A percentile compares a stretch with the other conserved stretches of the same genome.
phyloP scores from a whole-genome alignment of 2,113 vertebrate species.

The Coptodon rendalli region DNA sequence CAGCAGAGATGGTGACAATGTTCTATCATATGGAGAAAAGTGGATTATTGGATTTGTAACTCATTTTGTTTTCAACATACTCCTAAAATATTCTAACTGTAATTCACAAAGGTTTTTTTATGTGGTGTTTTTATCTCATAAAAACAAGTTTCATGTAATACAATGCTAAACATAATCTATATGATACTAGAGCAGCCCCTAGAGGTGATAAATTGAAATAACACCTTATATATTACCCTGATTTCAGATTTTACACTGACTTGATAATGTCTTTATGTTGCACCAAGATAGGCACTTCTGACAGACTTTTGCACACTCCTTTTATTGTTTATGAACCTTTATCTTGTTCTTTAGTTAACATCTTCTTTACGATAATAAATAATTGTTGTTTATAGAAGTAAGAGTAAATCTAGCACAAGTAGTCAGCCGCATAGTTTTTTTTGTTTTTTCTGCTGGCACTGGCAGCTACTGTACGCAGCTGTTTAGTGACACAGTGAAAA shows the following conservation, averaged over 20 bases:
- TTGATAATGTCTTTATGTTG: neutral
- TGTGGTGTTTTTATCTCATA: neutral
- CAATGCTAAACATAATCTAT: neutral
- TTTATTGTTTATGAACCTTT: neutral
- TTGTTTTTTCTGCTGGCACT: neutral
- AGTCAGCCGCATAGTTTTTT: neutral
- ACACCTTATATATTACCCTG: neutral
- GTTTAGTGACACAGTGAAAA: neutral
- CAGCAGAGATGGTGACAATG: neutral
- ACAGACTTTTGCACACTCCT: neutral
- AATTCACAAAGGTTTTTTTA: neutral
- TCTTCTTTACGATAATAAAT: neutral
- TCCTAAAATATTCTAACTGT: neutral
- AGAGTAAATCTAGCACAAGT: neutral
- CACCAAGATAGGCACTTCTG: neutral
- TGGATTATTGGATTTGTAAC: neutral
- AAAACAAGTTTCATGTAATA: neutral
- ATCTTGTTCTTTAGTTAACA: neutral
- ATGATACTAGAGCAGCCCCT: slow-evolving; percentile 9
- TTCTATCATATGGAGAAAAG: neutral
- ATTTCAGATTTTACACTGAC: neutral
- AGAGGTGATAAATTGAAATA: neutral
- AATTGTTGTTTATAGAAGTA: neutral
- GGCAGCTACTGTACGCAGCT: neutral
- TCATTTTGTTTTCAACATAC: neutral